phyloP scores from a whole-genome alignment of 2,888 invertebrate genomes.

The Plagodis pulveraria region DNA sequence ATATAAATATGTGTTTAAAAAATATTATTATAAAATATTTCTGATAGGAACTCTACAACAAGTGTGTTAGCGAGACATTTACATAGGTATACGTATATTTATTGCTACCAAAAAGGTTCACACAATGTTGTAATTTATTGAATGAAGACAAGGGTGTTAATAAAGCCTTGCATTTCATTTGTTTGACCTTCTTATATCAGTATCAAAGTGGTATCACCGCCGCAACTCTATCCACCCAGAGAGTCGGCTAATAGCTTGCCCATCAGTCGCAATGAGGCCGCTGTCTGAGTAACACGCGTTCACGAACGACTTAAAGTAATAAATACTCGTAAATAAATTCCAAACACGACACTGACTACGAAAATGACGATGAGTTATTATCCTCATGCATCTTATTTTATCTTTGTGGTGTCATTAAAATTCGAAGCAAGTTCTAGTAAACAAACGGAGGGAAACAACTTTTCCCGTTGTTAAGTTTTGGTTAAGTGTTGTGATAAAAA shows the following conservation, averaged over 20 bases:
- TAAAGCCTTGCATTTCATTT: constrained; percentile 17
- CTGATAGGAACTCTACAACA: no score
- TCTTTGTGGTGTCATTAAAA: constrained; percentile 42
- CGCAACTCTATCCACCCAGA: not conserved
- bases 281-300: constrained; percentile 59
- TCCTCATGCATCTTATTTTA: constrained; percentile 48
- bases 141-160: not conserved
- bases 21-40: no score
- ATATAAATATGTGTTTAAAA: no score
- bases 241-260: not conserved
- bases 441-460: constrained; percentile 47
- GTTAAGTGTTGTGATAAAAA: constrained; percentile 49
- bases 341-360: constrained; percentile 45
- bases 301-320: constrained; percentile 37
- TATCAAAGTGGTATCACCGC: constrained; percentile 17
- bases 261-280: constrained; percentile 63
- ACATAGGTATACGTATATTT: no score
- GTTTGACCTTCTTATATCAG: constrained; percentile 19
- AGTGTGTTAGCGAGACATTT: no score
- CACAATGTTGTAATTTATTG: not conserved
- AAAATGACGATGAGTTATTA: constrained; percentile 60
- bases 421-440: constrained; percentile 43
- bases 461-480: constrained; percentile 33
- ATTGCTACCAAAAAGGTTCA: no score
- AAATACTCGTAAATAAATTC: constrained; percentile 56